Evolutionary conservation across 2,888 invertebrate species (phyloP), one percentile per base, ranked within the genome.

Genomic region (Epinotia nisella): DNA sequence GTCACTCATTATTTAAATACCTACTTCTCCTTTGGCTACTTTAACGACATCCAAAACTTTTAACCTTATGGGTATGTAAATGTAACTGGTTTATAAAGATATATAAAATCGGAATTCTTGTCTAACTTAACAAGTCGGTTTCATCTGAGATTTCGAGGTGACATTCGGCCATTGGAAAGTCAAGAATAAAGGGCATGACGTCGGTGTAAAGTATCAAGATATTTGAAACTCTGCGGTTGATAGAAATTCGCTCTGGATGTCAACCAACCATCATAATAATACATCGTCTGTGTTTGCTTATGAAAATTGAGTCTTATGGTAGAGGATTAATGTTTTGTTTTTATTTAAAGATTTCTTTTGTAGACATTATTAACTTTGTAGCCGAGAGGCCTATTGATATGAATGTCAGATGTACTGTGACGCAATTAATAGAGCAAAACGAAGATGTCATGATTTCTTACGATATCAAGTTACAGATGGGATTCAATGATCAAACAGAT

Each of bases 221-320:
- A 80, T 75, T 29, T 56, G 78, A 81, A 78, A 80, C 19, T 67
- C 60, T 78, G 78, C 64, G 80, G 79, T 79, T 58, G 17, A 29
- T 74, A 78, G 81, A 79, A 79, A 80, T 76, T 76, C 64, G 39
- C 59, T 76, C 64, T 74, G 74, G 67, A 55, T 73, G 51, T 70
- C 55, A 71, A 24, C 19, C 55, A 56, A 15, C 35, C 17, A 56
- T 41, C 15, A 17, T 55, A 60, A 53, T 51, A 24, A n/a, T 15
- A 5, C 24, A 9, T 19, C n/a, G n/a, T 17, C 21, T 19, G 17
- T n/a, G 11, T n/a, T 53, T 51, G 21, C 15, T 51, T 5, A 53
- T 17, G 39, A 9, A 65, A 58, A 41, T 39, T 45, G 45, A 17
- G 11, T 19, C 11, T 45, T 62, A 45, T 49, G 17, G 2, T 41